Percentiles rank a stretch among this genome's conserved stretches.
These are phyloP conservation scores for Chaunax sp. DNA, from an alignment of 2,797 vertebrate genomes.

Conservation along the genomic window DNA sequence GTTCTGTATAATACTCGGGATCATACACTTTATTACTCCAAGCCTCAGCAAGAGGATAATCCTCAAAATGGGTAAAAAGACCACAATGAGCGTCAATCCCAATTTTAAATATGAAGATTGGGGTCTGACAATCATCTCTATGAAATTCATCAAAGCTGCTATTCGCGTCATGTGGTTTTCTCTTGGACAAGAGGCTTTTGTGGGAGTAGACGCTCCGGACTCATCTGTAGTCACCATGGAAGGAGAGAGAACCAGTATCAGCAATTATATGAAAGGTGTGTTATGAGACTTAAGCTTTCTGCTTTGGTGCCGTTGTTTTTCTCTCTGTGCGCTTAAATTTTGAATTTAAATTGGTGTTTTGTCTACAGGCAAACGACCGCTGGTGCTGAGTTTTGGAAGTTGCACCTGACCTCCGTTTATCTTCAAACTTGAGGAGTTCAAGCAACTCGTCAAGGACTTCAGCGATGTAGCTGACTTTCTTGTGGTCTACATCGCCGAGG, in stretches of 20 bases:
- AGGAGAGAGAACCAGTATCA: constrained; percentile 74
- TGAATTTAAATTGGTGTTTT: constrained; percentile 67
- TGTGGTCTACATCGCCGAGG: constrained; percentile 92
- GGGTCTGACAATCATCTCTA: constrained; percentile 87
- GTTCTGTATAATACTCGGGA: constrained; percentile 8
- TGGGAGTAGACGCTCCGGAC: constrained; percentile 86
- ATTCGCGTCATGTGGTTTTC: constrained; percentile 81
- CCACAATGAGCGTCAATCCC: constrained; percentile 84
- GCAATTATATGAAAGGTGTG: constrained; percentile 85
- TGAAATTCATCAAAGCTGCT: constrained; percentile 83
- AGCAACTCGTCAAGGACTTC: constrained; percentile 90
- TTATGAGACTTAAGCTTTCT: rapidly evolving
- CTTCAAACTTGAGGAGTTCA: constrained; percentile 92
- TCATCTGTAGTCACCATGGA: constrained; percentile 79
- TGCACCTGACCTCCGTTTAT: constrained; percentile 97
- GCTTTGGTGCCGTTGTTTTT: no score
- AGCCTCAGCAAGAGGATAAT: constrained; percentile 75
- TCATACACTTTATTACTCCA: constrained; percentile 82
- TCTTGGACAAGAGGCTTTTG: constrained; percentile 85
- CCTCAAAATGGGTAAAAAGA: constrained; percentile 78
- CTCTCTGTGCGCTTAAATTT: constrained; percentile 55
- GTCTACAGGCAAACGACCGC: constrained; percentile 83
- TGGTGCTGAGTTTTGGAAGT: constrained; percentile 94
- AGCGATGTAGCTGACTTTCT: constrained; percentile 88
- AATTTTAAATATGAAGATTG: constrained; percentile 90